Evolutionary conservation across 2,113 vertebrate species (phyloP), one percentile per base, ranked within the genome.

Genomic region (Pandion haliaetus): DNA sequence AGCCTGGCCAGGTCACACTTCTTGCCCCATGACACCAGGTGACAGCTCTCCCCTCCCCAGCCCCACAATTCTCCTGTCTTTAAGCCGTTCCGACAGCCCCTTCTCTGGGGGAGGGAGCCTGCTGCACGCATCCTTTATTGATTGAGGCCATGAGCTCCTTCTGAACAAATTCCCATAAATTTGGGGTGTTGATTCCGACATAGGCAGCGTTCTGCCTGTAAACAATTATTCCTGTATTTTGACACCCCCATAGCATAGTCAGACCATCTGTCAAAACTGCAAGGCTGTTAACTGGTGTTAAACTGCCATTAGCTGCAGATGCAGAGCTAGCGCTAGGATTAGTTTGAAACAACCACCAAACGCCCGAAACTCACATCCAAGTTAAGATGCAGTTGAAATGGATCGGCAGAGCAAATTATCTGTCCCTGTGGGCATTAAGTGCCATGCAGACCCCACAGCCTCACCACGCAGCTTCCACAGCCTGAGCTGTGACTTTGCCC

Each of bases 331-430:
- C 8, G 2, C 49, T 1, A 19, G 45, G 63, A 28, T 18, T 10
- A 6, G 24, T 11, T 8, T 6, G 14, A 29, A 80, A 47, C 42
- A 12, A 25, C 47, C 67, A 29, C 40, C 32, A 13, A 29, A 8
- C 31, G 24, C 59, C 20, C 4, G 0, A 31, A 34, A 57, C 3
- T 0, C 57, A 20, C n/a, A 2, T 2, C 4, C 15, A 6, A 49
- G 50, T 17, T 8, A 2, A 14, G 32, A 34, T 0, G 4, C 1
- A 2, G 83, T 9, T 11, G 19, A 47, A 58, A 16, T 0, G 5
- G 14, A 10, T 17, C 14, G 1, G 9, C 74, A 14, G 40, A 77
- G 73, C 31, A 24, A 8, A n/a, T 47, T 29, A 3, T 18, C 79
- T 13, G 16, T 23, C 61, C 34, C 15, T 12, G 8, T 0, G 12